A percentile compares a stretch with the other conserved stretches of the same genome.
These are phyloP conservation scores for Poeciliopsis turneri DNA, from an alignment of 2,797 vertebrate species.

Conservation along the genomic window DNA sequence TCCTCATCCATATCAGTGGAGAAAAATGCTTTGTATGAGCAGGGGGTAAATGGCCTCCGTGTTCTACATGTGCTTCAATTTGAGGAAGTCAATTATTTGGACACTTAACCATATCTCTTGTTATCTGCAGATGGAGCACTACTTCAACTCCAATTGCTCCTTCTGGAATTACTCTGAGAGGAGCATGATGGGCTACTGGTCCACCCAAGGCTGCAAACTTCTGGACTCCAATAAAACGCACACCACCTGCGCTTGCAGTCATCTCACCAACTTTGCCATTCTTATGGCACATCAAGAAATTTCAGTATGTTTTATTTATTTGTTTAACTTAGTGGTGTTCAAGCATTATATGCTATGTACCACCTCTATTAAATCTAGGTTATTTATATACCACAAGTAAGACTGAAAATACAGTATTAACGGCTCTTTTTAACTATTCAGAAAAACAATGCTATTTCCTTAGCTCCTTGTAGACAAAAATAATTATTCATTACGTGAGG, in stretches of 20 bases:
- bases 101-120: slow-evolving; percentile 80
- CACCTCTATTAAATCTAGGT: background rate
- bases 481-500: background rate
- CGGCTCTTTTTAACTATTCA: background rate
- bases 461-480: background rate
- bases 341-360: background rate
- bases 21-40: slow-evolving; percentile 75
- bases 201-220: slow-evolving; percentile 98
- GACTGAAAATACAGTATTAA: background rate
- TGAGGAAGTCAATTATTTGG: slow-evolving; percentile 79
- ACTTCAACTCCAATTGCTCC: slow-evolving; percentile 99
- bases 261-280: slow-evolving; percentile 98
- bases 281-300: slow-evolving; percentile 96
- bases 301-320: slow-evolving; percentile 79
- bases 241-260: slow-evolving; percentile 96
- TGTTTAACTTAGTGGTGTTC: background rate
- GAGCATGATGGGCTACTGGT: slow-evolving; percentile 99
- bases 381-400: background rate
- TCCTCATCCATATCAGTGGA: slow-evolving; percentile 66
- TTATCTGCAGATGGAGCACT: slow-evolving; percentile 92
- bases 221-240: slow-evolving; percentile 96
- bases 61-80: slow-evolving; percentile 78
- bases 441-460: background rate
- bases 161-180: slow-evolving; percentile 99
- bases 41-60: slow-evolving; percentile 77